Conservation (phyloP, 2,888 invertebrate genomes). For the Dusona sp. region DNA sequence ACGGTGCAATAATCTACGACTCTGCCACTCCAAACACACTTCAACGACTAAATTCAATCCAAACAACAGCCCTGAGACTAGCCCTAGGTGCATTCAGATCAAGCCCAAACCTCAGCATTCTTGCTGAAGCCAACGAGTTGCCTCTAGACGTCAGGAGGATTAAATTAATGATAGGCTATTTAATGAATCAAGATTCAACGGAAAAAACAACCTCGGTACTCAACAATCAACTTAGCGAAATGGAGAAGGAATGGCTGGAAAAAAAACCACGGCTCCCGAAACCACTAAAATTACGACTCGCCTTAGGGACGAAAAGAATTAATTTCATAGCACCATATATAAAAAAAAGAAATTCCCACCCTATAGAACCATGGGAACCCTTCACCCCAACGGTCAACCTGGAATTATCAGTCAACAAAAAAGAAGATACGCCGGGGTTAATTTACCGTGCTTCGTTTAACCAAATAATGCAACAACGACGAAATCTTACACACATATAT, state of each 20-base stretch:
- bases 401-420: slow-evolving; percentile 5
- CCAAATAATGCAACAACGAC: background rate
- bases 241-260: background rate
- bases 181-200: background rate
- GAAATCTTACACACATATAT: slow-evolving; percentile 4
- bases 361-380: background rate
- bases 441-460: slow-evolving; percentile 10
- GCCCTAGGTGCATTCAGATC: slow-evolving; percentile 64
- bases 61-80: slow-evolving; percentile 56
- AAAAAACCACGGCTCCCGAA: background rate
- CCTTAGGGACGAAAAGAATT: background rate
- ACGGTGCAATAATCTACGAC: slow-evolving; percentile 69
- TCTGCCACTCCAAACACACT: slow-evolving; percentile 52
- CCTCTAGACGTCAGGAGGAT: slow-evolving; percentile 50
- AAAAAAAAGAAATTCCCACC: background rate
- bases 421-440: background rate
- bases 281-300: background rate
- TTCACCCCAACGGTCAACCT: slow-evolving; percentile 12
- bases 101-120: slow-evolving; percentile 60
- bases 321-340: background rate
- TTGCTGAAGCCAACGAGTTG: slow-evolving; percentile 56
- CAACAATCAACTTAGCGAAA: background rate
- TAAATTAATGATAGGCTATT: slow-evolving; percentile 26
- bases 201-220: background rate
- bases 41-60: slow-evolving; percentile 61